These are phyloP conservation scores for Setophaga coronata DNA, from an alignment of 2,113 vertebrate species.

Conservation along the genomic window DNA sequence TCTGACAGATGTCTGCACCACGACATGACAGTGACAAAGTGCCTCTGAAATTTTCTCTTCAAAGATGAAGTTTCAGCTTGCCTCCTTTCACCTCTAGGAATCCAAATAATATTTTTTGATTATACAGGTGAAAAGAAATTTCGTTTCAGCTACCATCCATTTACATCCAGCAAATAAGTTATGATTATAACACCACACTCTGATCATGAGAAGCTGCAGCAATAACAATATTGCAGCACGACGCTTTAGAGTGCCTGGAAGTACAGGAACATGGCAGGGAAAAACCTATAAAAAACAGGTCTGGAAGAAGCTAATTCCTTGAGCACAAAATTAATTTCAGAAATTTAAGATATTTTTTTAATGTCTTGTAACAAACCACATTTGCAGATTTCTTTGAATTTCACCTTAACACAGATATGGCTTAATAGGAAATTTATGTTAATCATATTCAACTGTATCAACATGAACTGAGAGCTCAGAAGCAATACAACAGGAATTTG, in stretches of 20 bases:
- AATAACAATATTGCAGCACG: conserved; percentile 15
- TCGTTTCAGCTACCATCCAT: conserved; percentile 49
- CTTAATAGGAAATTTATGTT: neutral
- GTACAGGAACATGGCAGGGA: neutral
- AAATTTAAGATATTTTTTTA: conserved; percentile 2
- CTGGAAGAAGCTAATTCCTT: neutral
- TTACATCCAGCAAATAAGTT: conserved; percentile 54
- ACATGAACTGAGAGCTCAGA: neutral
- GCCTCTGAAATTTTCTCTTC: conserved; percentile 67
- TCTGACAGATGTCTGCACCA: conserved; percentile 60
- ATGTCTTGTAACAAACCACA: neutral
- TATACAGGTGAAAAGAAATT: conserved; percentile 59
- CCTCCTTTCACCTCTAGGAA: conserved; percentile 63
- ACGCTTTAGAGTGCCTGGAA: neutral
- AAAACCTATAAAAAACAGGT: neutral
- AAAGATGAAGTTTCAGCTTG: conserved; percentile 65
- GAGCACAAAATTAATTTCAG: neutral
- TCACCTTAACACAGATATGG: neutral
- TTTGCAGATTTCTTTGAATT: neutral
- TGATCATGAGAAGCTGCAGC: neutral
- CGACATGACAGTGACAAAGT: conserved; percentile 65
- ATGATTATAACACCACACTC: conserved; percentile 34
- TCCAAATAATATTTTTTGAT: conserved; percentile 65
- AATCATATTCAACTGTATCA: neutral
- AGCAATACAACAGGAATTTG: neutral